Conservation (phyloP, 2,113 vertebrate genomes). For the Heterotis niloticus region DNA sequence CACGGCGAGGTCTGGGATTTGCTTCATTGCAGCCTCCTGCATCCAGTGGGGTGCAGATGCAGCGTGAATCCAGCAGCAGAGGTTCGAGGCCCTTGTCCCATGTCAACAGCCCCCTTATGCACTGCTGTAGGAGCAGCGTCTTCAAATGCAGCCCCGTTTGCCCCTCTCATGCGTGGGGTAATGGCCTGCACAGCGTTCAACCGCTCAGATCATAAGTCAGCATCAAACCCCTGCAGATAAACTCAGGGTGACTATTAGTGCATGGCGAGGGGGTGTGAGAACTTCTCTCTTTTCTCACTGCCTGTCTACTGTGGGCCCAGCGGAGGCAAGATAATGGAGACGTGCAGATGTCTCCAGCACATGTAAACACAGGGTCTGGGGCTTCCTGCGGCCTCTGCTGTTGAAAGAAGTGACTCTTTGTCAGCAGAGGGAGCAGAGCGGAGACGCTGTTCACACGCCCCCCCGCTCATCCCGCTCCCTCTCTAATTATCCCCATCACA, state of each 20-base stretch:
- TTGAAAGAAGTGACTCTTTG: not conserved
- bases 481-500: not conserved
- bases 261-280: slow-evolving; percentile 14
- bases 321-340: slow-evolving; percentile 43
- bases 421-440: not conserved
- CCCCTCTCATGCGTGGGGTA: no score
- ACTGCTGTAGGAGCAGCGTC: no score
- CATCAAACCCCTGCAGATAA: not conserved
- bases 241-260: not conserved
- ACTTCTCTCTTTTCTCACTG: slow-evolving; percentile 11
- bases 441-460: not conserved
- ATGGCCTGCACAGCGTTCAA: not conserved
- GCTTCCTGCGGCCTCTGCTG: not conserved
- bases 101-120: not conserved
- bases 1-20: not conserved
- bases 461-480: not conserved
- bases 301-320: slow-evolving; percentile 7
- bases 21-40: no score
- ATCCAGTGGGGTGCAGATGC: no score
- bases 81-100: no score
- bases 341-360: slow-evolving; percentile 23
- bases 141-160: no score
- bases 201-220: not conserved
- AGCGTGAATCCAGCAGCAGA: not conserved
- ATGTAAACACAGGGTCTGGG: slow-evolving; percentile 41